Percentiles rank a stretch among this genome's conserved stretches.
phyloP scores from a whole-genome alignment of 2,888 invertebrate species.

The Mactromeris polynyma region DNA sequence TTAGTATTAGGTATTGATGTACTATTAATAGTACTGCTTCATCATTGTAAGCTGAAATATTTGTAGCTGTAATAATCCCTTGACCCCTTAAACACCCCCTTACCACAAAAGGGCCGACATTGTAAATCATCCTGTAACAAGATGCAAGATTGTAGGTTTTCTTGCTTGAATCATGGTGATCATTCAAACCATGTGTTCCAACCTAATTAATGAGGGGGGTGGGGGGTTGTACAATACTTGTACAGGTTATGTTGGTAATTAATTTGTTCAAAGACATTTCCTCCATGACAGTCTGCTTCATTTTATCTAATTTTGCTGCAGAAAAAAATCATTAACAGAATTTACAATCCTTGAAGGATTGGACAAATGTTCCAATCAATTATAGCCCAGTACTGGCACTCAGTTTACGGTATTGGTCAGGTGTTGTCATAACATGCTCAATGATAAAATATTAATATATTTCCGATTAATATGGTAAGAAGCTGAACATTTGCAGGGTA shows the following conservation, averaged over 20 bases:
- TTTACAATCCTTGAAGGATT: no score
- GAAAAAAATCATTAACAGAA: no score
- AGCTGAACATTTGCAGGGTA: no score
- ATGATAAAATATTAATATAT: no score
- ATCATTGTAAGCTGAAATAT: neutral
- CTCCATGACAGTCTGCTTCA: no score
- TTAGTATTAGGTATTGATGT: neutral
- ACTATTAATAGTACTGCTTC: neutral
- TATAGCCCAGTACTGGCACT: no score
- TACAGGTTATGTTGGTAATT: neutral
- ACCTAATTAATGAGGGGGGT: neutral
- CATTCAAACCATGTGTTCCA: neutral
- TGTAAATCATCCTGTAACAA: neutral
- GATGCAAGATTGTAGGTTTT: neutral
- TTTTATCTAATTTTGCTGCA: no score
- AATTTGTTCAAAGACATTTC: neutral
- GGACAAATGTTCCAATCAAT: no score
- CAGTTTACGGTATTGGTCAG: no score
- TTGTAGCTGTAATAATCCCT: neutral
- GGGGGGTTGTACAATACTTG: neutral
- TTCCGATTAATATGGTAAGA: no score
- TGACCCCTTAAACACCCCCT: neutral
- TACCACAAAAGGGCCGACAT: neutral
- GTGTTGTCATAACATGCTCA: no score
- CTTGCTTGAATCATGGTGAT: neutral